These are phyloP conservation scores for Poeciliopsis occidentalis DNA, from an alignment of 2,113 vertebrate species.

Conservation along the genomic window DNA sequence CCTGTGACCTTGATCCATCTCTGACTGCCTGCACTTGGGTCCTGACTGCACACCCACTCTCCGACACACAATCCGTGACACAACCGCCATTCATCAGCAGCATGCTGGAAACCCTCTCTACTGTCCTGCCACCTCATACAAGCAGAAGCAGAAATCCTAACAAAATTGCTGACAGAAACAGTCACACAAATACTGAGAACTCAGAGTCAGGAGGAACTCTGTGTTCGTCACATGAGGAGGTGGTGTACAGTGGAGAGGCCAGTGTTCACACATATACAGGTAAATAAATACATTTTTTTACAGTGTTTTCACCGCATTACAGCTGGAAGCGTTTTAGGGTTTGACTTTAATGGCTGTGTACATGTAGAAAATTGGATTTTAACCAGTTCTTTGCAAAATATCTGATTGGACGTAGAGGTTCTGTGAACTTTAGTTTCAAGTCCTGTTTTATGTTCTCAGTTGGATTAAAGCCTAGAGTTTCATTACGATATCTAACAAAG, in stretches of 20 bases:
- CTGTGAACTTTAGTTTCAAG: too few relatives aligned
- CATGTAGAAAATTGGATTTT: too few relatives aligned
- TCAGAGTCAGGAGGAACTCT: slow-evolving; percentile 30
- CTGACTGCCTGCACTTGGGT: slow-evolving; percentile 80
- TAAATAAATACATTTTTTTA: slow-evolving; percentile 56
- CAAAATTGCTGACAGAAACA: slow-evolving; percentile 27
- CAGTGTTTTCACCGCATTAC: not conserved
- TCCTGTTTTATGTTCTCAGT: too few relatives aligned
- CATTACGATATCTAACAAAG: too few relatives aligned
- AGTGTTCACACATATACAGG: slow-evolving; percentile 83
- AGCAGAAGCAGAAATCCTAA: slow-evolving; percentile 25
- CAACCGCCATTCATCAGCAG: slow-evolving; percentile 20
- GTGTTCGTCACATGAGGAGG: slow-evolving; percentile 83
- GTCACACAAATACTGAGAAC: slow-evolving; percentile 1
- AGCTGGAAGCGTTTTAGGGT: too few relatives aligned
- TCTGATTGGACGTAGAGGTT: too few relatives aligned
- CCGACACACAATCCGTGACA: slow-evolving; percentile 4
- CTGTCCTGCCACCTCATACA: not conserved
- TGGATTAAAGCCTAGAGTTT: too few relatives aligned
- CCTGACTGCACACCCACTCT: slow-evolving; percentile 25
- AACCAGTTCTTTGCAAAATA: too few relatives aligned
- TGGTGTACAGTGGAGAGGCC: slow-evolving; percentile 77
- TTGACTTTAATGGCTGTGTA: too few relatives aligned
- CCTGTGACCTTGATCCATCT: slow-evolving; percentile 85
- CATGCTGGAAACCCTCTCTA: slow-evolving; percentile 7